Conservation (phyloP, 64 coral and sea anemone species). For the Montipora foliosa region DNA sequence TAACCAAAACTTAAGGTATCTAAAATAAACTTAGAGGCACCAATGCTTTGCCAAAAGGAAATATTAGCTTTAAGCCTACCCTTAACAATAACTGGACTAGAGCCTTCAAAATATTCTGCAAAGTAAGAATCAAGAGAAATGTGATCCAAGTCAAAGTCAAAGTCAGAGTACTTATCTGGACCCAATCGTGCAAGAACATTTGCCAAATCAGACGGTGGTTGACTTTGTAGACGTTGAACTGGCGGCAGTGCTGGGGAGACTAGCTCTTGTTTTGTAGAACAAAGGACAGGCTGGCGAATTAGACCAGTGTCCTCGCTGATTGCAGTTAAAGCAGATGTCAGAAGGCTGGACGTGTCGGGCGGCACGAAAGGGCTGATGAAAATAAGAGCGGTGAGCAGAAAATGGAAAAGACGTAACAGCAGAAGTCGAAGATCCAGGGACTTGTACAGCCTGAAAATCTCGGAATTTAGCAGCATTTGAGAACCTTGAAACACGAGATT, state of each 20-base stretch:
- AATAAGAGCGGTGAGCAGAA: background rate
- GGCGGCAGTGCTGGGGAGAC: background rate
- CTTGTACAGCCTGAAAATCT: background rate
- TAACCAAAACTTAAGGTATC: background rate
- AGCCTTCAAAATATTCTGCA: background rate
- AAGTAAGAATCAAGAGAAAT: too few species aligned
- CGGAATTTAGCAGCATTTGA: background rate
- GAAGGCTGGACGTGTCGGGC: slow-evolving; percentile 27
- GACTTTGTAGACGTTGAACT: background rate
- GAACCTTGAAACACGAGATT: background rate
- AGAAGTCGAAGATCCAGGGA: background rate
- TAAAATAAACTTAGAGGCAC: slow-evolving; percentile 4
- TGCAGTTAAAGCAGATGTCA: slow-evolving; percentile 28
- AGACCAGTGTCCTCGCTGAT: background rate
- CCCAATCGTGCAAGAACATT: too few species aligned
- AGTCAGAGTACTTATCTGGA: too few species aligned
- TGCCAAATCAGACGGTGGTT: too few species aligned
- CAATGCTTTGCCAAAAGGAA: slow-evolving; percentile 28
- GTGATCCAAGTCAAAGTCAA: too few species aligned
- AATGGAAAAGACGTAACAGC: background rate
- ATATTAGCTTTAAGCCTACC: background rate
- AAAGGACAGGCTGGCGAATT: slow-evolving; percentile 41
- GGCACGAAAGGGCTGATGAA: background rate
- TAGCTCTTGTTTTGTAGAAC: background rate
- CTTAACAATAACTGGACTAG: background rate